Conservation (phyloP, 2,888 invertebrate species). For the Osedax fenrisi region DNA sequence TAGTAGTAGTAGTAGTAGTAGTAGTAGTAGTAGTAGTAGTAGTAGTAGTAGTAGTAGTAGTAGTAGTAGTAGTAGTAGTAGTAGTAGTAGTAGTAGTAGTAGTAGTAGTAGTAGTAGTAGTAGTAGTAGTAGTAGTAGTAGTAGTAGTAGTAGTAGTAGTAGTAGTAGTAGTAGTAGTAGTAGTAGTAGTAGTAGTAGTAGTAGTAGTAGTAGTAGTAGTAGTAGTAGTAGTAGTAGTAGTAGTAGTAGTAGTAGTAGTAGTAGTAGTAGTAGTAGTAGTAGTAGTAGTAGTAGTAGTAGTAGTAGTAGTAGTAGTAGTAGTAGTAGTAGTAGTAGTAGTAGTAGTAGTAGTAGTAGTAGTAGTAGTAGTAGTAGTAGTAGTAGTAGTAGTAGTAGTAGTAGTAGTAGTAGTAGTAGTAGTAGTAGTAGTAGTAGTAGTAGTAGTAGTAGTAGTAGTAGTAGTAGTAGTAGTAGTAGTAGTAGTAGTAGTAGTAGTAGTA, state of each 20-base stretch:
- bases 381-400: slow-evolving; percentile 25
- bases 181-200: no score
- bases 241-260: slow-evolving; percentile 9
- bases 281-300: slow-evolving; percentile 9
- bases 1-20: no score
- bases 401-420: slow-evolving; percentile 28
- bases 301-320: not conserved
- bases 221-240: slow-evolving; percentile 9
- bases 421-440: slow-evolving; percentile 25
- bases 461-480: slow-evolving; percentile 1
- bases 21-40: no score
- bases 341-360: slow-evolving; percentile 28
- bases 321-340: slow-evolving; percentile 22
- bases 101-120: no score
- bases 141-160: no score
- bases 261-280: slow-evolving; percentile 9
- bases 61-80: no score
- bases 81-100: no score
- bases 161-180: no score
- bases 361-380: slow-evolving; percentile 23
- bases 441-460: slow-evolving; percentile 13
- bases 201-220: no score
- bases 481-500: not conserved
- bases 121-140: no score
- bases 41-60: no score